Conservation (phyloP, 2,888 invertebrate genomes). For the Hoplodrina blanda region DNA sequence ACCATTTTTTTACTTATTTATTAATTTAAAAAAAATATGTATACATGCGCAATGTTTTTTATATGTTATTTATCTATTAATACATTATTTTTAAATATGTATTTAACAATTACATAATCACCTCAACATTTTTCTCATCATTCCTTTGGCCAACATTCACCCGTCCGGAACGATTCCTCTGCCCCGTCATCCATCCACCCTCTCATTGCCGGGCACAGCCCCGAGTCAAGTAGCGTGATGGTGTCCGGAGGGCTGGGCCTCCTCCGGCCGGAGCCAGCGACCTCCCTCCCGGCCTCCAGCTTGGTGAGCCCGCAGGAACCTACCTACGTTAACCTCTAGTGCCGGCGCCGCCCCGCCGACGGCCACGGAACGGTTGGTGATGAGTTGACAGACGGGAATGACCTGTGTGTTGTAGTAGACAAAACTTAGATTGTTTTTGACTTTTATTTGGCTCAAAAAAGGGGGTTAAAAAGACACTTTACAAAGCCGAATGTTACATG, state of each 20-base stretch:
- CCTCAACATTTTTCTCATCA: not conserved
- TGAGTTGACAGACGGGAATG: slow-evolving; percentile 62
- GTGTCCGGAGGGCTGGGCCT: slow-evolving; percentile 87
- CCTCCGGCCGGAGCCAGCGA: slow-evolving; percentile 89
- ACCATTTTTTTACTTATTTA: slow-evolving; percentile 16
- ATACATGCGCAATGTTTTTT: slow-evolving; percentile 5
- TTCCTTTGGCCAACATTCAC: not conserved
- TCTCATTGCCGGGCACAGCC: slow-evolving; percentile 74
- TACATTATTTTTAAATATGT: slow-evolving; percentile 2
- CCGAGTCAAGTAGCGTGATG: slow-evolving; percentile 91
- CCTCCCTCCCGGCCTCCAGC: slow-evolving; percentile 84
- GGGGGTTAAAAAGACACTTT: too few relatives aligned
- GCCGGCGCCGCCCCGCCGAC: slow-evolving; percentile 88
- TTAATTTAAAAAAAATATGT: not conserved
- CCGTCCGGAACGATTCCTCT: not conserved
- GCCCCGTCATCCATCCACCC: not conserved
- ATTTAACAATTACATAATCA: slow-evolving; percentile 11
- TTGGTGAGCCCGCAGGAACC: slow-evolving; percentile 94
- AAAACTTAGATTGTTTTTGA: slow-evolving; percentile 47
- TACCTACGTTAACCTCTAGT: slow-evolving; percentile 98
- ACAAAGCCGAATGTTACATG: too few relatives aligned
- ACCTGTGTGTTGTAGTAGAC: slow-evolving; percentile 61
- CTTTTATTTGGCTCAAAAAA: slow-evolving; percentile 27
- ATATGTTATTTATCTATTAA: slow-evolving; percentile 21
- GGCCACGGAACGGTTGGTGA: slow-evolving; percentile 83